Evolutionary conservation across 2,888 invertebrate genomes (phyloP).

Genomic region (Stramonita haemastoma): DNA sequence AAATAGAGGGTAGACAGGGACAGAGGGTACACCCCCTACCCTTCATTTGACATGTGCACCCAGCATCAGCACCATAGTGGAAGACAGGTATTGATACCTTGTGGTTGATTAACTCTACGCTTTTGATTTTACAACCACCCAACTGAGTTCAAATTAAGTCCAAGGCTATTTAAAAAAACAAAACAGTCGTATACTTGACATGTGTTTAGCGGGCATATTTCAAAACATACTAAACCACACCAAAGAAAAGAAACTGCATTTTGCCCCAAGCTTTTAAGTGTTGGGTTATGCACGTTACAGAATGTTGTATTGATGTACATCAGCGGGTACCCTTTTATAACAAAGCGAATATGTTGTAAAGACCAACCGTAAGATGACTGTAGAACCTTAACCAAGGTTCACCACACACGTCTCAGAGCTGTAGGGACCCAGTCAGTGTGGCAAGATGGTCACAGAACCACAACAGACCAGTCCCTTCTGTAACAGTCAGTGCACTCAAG

Average conservation of each 20-base stretch:
- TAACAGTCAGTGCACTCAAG: not conserved
- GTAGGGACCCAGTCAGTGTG: too few relatives aligned
- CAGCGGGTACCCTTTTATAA: too few relatives aligned
- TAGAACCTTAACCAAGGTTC: not conserved
- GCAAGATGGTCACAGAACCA: not conserved
- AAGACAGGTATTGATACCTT: not conserved
- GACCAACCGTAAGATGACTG: not conserved
- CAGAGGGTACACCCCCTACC: not conserved
- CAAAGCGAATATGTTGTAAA: not conserved
- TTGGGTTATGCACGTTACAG: not conserved
- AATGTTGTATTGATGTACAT: not conserved
- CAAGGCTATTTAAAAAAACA: too few relatives aligned
- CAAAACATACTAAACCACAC: too few relatives aligned
- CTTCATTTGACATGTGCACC: slow-evolving; percentile 6
- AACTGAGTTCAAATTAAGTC: not conserved
- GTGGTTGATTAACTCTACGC: not conserved
- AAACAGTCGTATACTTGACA: too few relatives aligned
- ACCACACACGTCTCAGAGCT: not conserved
- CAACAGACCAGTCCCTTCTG: not conserved
- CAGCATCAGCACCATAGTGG: not conserved
- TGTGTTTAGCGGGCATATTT: too few relatives aligned
- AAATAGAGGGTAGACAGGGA: not conserved
- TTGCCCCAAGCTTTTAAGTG: not conserved
- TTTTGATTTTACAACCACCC: not conserved
- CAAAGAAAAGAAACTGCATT: too few relatives aligned